Evolutionary conservation across 2,797 vertebrate species (phyloP).

Genomic region (Chaenodraco wilsoni): DNA sequence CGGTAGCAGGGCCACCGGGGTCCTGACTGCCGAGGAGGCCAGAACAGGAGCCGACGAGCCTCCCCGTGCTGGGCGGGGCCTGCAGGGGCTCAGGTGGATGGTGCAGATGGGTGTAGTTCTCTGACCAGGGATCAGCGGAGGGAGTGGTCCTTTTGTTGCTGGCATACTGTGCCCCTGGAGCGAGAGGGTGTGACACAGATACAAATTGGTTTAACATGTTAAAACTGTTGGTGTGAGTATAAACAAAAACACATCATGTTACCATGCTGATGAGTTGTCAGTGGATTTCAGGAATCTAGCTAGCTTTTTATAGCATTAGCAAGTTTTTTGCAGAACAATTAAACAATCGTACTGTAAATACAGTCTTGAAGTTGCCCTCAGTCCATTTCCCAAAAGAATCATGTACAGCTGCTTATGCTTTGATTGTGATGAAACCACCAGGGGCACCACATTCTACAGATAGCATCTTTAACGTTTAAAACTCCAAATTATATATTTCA

Average conservation of each 20-base stretch:
- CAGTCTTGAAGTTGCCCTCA: no score
- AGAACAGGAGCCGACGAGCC: slow-evolving; percentile 64
- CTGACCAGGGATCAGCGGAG: slow-evolving; percentile 88
- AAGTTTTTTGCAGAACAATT: no score
- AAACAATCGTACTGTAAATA: no score
- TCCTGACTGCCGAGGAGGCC: slow-evolving; percentile 66
- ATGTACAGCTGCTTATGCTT: background rate
- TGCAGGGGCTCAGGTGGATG: slow-evolving; percentile 73
- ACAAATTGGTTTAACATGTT: background rate
- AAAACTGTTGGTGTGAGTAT: background rate
- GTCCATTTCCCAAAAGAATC: background rate
- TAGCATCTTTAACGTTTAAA: slow-evolving; percentile 1
- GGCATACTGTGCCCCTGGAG: slow-evolving; percentile 94
- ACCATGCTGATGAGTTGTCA: background rate
- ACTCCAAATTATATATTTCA: background rate
- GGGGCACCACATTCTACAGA: background rate
- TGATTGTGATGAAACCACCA: background rate
- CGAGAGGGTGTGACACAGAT: slow-evolving; percentile 15
- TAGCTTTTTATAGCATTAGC: no score
- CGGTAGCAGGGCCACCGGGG: slow-evolving; percentile 41
- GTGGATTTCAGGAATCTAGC: background rate
- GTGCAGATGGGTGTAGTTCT: slow-evolving; percentile 83
- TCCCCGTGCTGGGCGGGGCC: slow-evolving; percentile 71
- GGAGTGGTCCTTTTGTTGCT: slow-evolving; percentile 88
- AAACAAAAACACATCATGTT: slow-evolving; percentile 9